Base-by-base conservation (phyloP, 2,113 vertebrate species). In the Carollia perspicillata region DNA sequence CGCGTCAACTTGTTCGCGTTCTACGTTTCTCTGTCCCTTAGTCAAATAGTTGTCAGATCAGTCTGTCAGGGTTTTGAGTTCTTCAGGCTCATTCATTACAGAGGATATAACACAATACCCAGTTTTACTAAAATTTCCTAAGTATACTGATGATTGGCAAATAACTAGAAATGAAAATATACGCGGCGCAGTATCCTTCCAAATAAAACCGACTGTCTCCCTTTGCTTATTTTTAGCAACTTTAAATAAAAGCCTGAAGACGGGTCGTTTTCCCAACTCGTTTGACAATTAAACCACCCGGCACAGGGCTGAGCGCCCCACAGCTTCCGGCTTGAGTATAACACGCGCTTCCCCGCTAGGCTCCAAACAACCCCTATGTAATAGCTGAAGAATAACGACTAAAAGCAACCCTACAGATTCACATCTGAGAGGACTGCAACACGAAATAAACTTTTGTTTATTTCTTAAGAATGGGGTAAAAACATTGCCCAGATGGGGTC, bases 281-380 rank as follows among this genome's bases (percentile, higher is more conserved):
- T 47, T 6, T 35, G 74, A 80, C 89, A 75, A 55, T 47, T 14
- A 63, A 75, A 78, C 53, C 79, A 71, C 49, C 2, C 14, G 42
- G 60, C 80, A 18, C 84, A 84, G 90, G 60, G 89, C 72, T 68
- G 95, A 97, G 96, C 97, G 97, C 97, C 97, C 75, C 97, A 66
- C 96, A 97, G 97, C 97, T 97, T 97, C 96, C 71, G 78, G 87
- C 88, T 16, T 1, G 68, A 94, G 97, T 30, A 97, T 81, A 84
- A 74, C 97, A 98, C 44, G 35, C 92, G 90, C 84, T 92, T 96
- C 88, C 97, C 55, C 22, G 49, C 51, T 26, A 11, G 22, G 93
- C 60, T 95, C n/a, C 92, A 35, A 91, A 94, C 63, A 23, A 79
- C n/a, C 83, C 80, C 77, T 11, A 80, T 11, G 68, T 47, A 83